phyloP scores from a whole-genome alignment of 2,113 vertebrate species.

The Ancistrus triradiatus region DNA sequence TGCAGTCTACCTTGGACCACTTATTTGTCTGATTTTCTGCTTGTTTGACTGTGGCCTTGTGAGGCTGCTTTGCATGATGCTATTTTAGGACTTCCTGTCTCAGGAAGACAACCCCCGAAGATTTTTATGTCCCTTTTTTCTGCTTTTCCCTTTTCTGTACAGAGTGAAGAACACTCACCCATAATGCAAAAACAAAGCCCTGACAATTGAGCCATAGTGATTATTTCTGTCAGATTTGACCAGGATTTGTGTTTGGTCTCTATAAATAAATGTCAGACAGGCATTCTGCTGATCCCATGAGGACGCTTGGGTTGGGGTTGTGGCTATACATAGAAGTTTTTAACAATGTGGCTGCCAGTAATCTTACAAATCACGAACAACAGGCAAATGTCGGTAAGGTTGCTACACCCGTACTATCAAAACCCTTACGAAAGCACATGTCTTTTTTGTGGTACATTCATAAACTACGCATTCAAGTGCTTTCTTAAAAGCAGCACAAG shows the following conservation, averaged over 20 bases:
- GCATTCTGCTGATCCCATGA: too few species aligned
- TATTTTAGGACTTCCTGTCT: conserved; percentile 46
- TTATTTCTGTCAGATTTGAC: not conserved
- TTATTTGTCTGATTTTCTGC: conserved; percentile 21
- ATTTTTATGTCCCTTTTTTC: conserved; percentile 12
- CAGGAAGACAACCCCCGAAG: conserved; percentile 37
- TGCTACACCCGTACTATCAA: too few species aligned
- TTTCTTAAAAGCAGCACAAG: too few species aligned
- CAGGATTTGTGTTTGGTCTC: not conserved
- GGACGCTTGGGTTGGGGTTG: not conserved
- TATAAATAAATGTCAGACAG: too few species aligned
- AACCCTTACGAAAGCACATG: too few species aligned
- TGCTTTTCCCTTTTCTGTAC: conserved; percentile 17
- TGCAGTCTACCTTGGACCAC: not conserved
- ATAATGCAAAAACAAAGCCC: not conserved
- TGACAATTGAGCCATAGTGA: not conserved
- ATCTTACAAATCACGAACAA: not conserved
- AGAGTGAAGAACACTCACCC: conserved; percentile 9
- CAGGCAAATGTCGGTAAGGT: too few species aligned
- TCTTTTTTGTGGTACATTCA: too few species aligned
- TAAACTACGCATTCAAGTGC: too few species aligned
- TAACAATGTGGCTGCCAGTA: not conserved
- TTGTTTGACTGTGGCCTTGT: conserved; percentile 16
- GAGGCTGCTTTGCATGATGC: conserved; percentile 26
- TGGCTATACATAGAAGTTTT: too few species aligned